Evolutionary conservation across 2,888 invertebrate species (phyloP).

Genomic region (Eupithecia vulgata): DNA sequence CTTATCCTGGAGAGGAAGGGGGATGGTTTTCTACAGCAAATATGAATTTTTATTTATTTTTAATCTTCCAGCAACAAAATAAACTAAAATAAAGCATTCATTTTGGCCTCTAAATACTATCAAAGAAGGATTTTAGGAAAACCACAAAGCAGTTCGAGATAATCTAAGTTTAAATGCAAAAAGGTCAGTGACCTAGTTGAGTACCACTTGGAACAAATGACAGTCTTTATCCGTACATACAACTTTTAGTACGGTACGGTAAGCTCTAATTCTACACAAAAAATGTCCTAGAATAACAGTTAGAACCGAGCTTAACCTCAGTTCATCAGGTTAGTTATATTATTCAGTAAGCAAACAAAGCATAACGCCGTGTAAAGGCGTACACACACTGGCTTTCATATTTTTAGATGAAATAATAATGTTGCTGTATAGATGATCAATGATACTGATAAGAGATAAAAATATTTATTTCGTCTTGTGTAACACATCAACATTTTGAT

Average conservation of each 20-base stretch:
- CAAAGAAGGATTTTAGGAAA: neutral
- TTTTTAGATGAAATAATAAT: neutral
- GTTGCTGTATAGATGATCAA: neutral
- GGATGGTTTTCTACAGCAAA: neutral
- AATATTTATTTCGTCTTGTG: too few relatives aligned
- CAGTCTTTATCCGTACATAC: constrained; percentile 1
- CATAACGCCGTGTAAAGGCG: constrained; percentile 13
- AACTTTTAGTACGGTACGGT: constrained; percentile 3
- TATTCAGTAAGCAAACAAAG: constrained; percentile 43
- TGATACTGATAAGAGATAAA: too few relatives aligned
- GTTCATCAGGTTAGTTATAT: constrained; percentile 39
- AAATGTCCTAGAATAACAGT: constrained; percentile 11
- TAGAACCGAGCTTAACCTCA: constrained; percentile 30
- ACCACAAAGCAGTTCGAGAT: neutral
- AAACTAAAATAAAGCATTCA: neutral
- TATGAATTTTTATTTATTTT: neutral
- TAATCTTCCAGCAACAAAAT: neutral
- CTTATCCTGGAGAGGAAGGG: too few relatives aligned
- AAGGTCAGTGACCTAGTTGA: constrained; percentile 7
- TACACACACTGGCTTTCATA: constrained; percentile 10
- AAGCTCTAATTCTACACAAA: neutral
- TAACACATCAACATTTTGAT: too few relatives aligned
- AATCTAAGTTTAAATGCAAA: neutral
- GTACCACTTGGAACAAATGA: neutral
- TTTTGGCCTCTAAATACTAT: neutral